Percentiles rank a stretch among this genome's conserved stretches.
phyloP scores from a whole-genome alignment of 2,113 vertebrate genomes.

The Platysteira castanea region DNA sequence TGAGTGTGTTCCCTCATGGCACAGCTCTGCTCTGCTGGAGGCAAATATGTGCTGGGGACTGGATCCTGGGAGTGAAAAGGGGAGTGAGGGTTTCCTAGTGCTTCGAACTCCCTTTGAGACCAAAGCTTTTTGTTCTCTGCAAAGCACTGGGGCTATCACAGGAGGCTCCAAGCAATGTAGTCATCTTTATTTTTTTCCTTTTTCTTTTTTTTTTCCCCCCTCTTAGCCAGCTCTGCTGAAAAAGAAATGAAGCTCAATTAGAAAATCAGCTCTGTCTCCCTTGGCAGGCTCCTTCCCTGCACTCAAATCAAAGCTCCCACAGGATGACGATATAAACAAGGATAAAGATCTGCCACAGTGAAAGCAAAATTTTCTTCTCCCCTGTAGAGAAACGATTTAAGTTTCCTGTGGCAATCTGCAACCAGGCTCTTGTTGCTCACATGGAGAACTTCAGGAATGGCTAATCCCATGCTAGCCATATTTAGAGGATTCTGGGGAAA shows the following conservation, averaged over 20 bases:
- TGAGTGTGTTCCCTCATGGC: rapidly evolving
- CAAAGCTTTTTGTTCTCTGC: background rate
- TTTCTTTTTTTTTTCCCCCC: rapidly evolving
- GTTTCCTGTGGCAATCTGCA: background rate
- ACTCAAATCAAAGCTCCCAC: background rate
- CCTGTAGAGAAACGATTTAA: background rate
- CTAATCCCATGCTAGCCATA: background rate
- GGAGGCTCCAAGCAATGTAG: background rate
- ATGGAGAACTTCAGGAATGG: background rate
- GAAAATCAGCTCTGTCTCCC: background rate
- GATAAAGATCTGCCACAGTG: background rate
- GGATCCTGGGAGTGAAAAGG: background rate
- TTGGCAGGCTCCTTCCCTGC: background rate
- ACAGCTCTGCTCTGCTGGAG: background rate
- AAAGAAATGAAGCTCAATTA: background rate
- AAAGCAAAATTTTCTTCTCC: background rate
- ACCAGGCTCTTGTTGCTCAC: background rate
- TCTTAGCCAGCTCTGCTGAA: background rate
- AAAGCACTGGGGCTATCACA: background rate
- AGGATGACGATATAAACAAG: background rate
- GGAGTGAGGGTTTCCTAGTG: background rate
- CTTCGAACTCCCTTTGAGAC: background rate
- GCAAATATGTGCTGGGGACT: background rate
- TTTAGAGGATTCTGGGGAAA: background rate
- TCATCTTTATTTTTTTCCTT: background rate